Percentiles rank a stretch among this genome's conserved stretches.
Evolutionary conservation across 2,888 invertebrate species (phyloP).

Genomic region (Pherbina coryleti): DNA sequence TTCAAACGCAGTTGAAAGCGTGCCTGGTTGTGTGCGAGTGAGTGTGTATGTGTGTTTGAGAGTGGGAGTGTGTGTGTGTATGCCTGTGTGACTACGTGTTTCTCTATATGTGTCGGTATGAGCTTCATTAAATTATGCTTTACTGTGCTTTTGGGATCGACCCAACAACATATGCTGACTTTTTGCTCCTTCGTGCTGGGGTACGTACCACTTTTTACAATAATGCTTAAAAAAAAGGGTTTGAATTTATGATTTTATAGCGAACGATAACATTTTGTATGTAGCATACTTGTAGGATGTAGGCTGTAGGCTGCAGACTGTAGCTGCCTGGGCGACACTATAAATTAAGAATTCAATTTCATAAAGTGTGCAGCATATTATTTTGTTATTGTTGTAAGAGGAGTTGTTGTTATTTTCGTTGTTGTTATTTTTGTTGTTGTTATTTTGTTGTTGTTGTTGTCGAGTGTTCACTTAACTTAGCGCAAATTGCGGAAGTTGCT

Average conservation of each 20-base stretch:
- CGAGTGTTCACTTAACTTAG: neutral
- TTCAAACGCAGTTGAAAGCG: neutral
- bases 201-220: neutral
- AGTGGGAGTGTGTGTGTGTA: neutral
- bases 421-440: too few relatives aligned
- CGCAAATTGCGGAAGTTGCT: slow-evolving; percentile 13
- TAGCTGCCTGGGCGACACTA: neutral
- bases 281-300: slow-evolving; percentile 3
- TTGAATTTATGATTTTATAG: slow-evolving; percentile 60
- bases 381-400: too few relatives aligned
- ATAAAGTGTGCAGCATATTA: neutral
- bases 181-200: neutral
- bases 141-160: slow-evolving; percentile 22
- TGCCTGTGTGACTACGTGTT: neutral
- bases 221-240: slow-evolving; percentile 42
- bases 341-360: slow-evolving; percentile 9
- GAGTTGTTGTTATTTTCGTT: too few relatives aligned
- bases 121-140: slow-evolving; percentile 39
- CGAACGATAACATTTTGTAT: slow-evolving; percentile 60
- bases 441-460: too few relatives aligned
- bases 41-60: neutral
- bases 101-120: neutral
- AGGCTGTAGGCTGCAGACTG: neutral
- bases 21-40: neutral
- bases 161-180: neutral